phyloP scores from a whole-genome alignment of 2,113 vertebrate genomes.

The Centropus bengalensis region DNA sequence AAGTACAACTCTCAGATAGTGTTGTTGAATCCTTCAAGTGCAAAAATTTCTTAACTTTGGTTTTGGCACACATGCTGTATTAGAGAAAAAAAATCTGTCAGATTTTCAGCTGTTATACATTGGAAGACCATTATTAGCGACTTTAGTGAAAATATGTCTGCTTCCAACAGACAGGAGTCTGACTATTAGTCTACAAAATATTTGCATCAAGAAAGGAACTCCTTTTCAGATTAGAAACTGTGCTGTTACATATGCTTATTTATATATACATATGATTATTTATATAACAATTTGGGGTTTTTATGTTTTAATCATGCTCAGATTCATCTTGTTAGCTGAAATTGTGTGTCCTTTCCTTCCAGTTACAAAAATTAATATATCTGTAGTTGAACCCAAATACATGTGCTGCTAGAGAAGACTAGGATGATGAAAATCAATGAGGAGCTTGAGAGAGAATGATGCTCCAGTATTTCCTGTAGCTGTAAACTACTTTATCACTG shows the following conservation, averaged over 20 bases:
- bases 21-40: not conserved
- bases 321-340: not conserved
- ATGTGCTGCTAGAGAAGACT: not conserved
- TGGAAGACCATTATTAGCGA: not conserved
- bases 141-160: not conserved
- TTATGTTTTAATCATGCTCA: not conserved
- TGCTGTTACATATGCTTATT: rapidly evolving
- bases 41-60: not conserved
- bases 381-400: not conserved
- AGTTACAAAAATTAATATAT: not conserved
- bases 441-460: not conserved
- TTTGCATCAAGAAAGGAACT: not conserved
- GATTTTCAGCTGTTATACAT: not conserved
- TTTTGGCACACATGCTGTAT: not conserved
- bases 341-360: not conserved
- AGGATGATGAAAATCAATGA: not conserved
- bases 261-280: not conserved
- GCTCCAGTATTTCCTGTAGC: not conserved
- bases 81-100: not conserved
- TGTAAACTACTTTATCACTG: not conserved
- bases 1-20: not conserved
- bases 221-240: not conserved
- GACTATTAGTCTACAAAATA: not conserved
- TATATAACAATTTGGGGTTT: too few relatives aligned
- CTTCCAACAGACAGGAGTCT: not conserved